These are phyloP conservation scores for Pangasius sanitwongsei DNA, from an alignment of 2,797 vertebrate genomes.

Conservation along the genomic window DNA sequence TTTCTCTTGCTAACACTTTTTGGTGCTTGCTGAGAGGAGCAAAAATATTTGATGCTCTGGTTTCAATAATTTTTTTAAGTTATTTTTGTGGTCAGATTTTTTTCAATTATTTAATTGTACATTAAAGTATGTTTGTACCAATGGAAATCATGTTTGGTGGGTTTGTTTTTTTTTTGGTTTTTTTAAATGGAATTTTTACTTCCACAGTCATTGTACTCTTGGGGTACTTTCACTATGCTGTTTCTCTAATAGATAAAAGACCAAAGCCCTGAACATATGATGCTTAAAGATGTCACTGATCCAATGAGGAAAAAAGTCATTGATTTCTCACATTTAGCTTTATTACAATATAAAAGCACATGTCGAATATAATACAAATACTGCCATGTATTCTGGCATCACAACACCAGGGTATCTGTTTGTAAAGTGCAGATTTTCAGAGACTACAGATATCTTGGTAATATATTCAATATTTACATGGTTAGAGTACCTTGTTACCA, in stretches of 20 bases:
- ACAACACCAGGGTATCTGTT: conserved; percentile 47
- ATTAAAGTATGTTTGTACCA: conserved; percentile 87
- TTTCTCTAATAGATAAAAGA: background rate
- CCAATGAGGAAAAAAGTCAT: background rate
- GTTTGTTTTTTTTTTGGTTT: conserved; percentile 17
- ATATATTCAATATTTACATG: conserved; percentile 29
- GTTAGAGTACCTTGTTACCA: conserved; percentile 8
- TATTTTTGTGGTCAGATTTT: conserved; percentile 77
- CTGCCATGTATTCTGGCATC: conserved; percentile 43
- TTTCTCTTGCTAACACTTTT: conserved; percentile 75
- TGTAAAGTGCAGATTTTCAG: conserved; percentile 70
- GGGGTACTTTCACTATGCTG: background rate
- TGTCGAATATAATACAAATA: conserved; percentile 39
- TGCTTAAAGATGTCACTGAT: background rate
- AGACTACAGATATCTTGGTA: conserved; percentile 57
- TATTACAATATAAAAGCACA: conserved; percentile 49
- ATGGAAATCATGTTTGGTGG: conserved; percentile 68
- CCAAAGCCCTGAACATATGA: background rate
- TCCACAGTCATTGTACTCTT: background rate
- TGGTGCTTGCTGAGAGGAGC: conserved; percentile 79
- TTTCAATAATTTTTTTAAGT: conserved; percentile 73
- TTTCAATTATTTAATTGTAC: conserved; percentile 88
- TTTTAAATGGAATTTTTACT: background rate
- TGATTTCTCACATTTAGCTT: conserved; percentile 34
- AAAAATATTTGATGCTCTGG: conserved; percentile 74